phyloP scores from a whole-genome alignment of 2,113 vertebrate species.

The Eolophus roseicapilla region DNA sequence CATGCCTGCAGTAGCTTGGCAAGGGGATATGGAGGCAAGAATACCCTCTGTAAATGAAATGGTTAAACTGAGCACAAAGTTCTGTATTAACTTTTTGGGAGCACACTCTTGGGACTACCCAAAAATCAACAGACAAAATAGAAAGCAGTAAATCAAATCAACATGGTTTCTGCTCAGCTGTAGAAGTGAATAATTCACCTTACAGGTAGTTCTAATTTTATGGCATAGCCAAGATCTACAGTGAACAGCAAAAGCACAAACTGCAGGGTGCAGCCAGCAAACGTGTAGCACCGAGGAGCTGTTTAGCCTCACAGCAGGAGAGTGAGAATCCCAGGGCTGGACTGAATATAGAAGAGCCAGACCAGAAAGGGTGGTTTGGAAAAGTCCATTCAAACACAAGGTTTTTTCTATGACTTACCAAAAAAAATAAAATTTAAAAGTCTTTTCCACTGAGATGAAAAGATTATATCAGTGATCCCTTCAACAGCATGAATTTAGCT shows the following conservation, averaged over 20 bases:
- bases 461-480: neutral
- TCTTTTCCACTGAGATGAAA: neutral
- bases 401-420: neutral
- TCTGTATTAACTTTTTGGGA: neutral
- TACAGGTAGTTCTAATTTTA: neutral
- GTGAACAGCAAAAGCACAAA: neutral
- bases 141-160: constrained; percentile 22
- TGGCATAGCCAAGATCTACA: neutral
- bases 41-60: constrained; percentile 1
- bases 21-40: neutral
- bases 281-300: rapidly evolving
- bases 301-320: neutral
- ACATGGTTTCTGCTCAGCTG: neutral
- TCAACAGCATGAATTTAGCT: neutral
- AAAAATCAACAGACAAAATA: constrained; percentile 33
- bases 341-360: neutral
- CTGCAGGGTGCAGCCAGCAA: neutral
- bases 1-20: neutral
- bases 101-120: neutral
- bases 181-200: neutral
- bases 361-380: neutral
- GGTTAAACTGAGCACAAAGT: neutral
- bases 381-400: neutral
- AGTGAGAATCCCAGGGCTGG: neutral
- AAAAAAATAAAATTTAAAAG: neutral